phyloP scores from a whole-genome alignment of 2,888 invertebrate genomes.

The Thereva unica region DNA sequence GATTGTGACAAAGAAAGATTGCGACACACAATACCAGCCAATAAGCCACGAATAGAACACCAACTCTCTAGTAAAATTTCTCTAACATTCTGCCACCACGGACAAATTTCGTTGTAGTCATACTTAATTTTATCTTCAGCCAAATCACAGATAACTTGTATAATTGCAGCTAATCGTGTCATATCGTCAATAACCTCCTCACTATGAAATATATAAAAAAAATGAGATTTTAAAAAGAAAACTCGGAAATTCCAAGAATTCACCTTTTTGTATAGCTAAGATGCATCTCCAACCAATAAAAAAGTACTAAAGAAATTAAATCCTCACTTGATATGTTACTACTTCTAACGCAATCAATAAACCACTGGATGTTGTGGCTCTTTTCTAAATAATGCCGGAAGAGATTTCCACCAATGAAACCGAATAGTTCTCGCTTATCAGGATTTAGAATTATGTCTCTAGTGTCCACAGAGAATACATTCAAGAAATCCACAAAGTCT shows the following conservation, averaged over 20 bases:
- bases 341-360: slow-evolving; percentile 47
- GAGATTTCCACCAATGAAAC: slow-evolving; percentile 50
- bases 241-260: background rate
- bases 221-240: slow-evolving; percentile 46
- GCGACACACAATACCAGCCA: slow-evolving; percentile 82
- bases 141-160: slow-evolving; percentile 68
- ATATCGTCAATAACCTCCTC: slow-evolving; percentile 63
- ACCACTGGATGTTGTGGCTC: slow-evolving; percentile 57
- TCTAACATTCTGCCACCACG: slow-evolving; percentile 83
- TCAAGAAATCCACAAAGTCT: slow-evolving; percentile 62
- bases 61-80: slow-evolving; percentile 72
- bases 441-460: slow-evolving; percentile 53
- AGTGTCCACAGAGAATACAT: slow-evolving; percentile 50
- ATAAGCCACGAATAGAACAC: slow-evolving; percentile 76
- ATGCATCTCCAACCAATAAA: slow-evolving; percentile 71
- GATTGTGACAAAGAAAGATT: slow-evolving; percentile 64
- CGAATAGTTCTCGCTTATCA: slow-evolving; percentile 51
- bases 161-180: slow-evolving; percentile 68
- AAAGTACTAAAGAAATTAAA: slow-evolving; percentile 71
- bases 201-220: slow-evolving; percentile 57
- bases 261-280: slow-evolving; percentile 57
- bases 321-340: slow-evolving; percentile 61
- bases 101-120: slow-evolving; percentile 71
- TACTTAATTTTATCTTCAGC: slow-evolving; percentile 65
- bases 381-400: slow-evolving; percentile 51